Evolutionary conservation across 1,140 invertebrate genomes (phyloP), one percentile per base, ranked within the genome.

Genomic region (Phthorimaea operculella): DNA sequence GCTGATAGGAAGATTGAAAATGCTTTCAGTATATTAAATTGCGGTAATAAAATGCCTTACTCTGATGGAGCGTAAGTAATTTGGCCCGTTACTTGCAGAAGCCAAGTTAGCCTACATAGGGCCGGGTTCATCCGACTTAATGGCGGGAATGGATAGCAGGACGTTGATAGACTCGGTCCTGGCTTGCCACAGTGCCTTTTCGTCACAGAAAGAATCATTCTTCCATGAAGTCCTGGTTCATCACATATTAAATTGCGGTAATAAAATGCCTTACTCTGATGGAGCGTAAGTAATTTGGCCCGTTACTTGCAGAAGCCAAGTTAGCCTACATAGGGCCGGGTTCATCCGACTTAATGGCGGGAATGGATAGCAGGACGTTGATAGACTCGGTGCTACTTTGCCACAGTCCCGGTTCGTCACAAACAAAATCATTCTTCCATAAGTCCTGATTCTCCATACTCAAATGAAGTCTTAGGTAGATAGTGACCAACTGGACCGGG

Each of bases 31-130:
- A 16, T 47, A 47, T 47, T 16, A 47, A 47, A 47, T 47, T 47
- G 12, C 9, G 11, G 11, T 47, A 47, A n/a, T 47, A 47, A 47
- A 14, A 47, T 47, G 15, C 11, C 9, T n/a, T 9, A 14, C n/a
- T 9, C n/a, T 2, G 12, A 15, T 15, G 4, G 44, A 2, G 8
- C 44, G 8, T n/a, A 11, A 47, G 54, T 56, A 60, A 60, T 60
- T 60, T 56, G 47, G 36, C 51, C 33, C 54, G 51, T 60, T 60
- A 60, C 58, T 56, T 53, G 54, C 58, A 60, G 45, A 60, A 60
- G 56, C 39, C 50, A 9, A 17, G 11, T 16, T 60, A 52, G 53
- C 58, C 58, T 54, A 60, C 51, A 59, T 55, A 33, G 51, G 36
- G 45, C 36, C 44, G 44, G 12, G 12, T 47, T 47, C 44, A 47